Conservation (phyloP, 2,888 invertebrate species). For the Epistrophe grossulariae region DNA sequence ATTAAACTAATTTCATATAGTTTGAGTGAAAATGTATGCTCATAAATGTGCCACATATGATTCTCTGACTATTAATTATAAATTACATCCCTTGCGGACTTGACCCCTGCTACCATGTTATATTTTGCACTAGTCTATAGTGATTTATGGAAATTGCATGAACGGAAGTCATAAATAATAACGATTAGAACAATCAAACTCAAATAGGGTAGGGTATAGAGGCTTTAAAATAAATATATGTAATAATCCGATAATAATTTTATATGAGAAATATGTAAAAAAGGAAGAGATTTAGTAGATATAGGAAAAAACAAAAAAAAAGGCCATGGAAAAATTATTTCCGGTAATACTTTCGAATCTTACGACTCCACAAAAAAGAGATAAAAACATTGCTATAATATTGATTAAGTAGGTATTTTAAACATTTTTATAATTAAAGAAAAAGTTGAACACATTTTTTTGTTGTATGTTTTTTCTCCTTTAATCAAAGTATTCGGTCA, state of each 20-base stretch:
- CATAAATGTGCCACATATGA: conserved; percentile 77
- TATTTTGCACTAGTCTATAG: conserved; percentile 37
- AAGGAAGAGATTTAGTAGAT: neutral
- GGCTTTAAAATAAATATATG: conserved; percentile 2
- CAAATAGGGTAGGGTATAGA: neutral
- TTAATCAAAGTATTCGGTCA: conserved; percentile 21
- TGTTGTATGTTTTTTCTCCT: neutral
- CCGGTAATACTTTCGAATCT: neutral
- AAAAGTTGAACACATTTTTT: neutral
- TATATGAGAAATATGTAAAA: neutral
- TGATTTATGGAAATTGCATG: conserved; percentile 67
- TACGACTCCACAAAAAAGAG: neutral
- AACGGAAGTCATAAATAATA: conserved; percentile 68
- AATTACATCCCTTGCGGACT: conserved; percentile 70
- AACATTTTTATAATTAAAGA: neutral
- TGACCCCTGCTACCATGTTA: conserved; percentile 63
- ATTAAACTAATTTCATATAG: conserved; percentile 77
- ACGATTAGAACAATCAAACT: conserved; percentile 42
- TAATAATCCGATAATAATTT: neutral
- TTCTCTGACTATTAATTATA: conserved; percentile 77
- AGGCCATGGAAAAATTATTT: neutral
- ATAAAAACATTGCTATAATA: neutral
- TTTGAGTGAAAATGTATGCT: conserved; percentile 77
- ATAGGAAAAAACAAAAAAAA: neutral
- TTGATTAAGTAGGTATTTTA: neutral